These are phyloP conservation scores for Pelmatolapia mariae DNA, from an alignment of 2,113 vertebrate genomes.

Conservation along the genomic window DNA sequence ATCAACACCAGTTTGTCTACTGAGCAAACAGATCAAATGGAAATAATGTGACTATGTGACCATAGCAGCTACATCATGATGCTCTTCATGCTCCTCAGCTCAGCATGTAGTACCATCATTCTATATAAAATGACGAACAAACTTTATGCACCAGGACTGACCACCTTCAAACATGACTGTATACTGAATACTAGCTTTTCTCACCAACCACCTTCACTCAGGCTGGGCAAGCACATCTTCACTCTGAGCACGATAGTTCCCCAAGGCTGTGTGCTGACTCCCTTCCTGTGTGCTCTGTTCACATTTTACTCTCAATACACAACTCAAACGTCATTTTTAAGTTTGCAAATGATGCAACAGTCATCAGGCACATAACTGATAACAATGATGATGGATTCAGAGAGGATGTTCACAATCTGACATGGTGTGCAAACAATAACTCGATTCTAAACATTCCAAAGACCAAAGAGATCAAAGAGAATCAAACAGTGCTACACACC, in stretches of 20 bases:
- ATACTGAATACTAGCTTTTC: background rate
- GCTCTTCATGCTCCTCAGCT: background rate
- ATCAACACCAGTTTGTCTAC: background rate
- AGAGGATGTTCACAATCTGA: background rate
- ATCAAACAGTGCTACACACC: background rate
- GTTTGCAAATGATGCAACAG: background rate
- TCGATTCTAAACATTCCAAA: background rate
- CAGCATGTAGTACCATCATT: background rate
- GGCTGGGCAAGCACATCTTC: background rate
- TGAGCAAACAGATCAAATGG: background rate
- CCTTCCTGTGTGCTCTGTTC: background rate
- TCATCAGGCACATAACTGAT: background rate
- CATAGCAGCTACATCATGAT: background rate
- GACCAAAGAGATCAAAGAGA: background rate
- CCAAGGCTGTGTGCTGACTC: background rate
- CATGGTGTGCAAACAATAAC: background rate
- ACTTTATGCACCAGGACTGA: background rate
- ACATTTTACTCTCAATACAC: background rate
- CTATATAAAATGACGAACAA: rapidly evolving
- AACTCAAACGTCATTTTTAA: background rate
- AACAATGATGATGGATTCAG: background rate
- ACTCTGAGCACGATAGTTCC: background rate
- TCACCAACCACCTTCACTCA: background rate
- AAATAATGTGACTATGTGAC: background rate
- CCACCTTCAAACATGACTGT: background rate